These are phyloP conservation scores for Eunapius fragilis DNA, from an alignment of 37 sponge, comb jelly and placozoan species.

Conservation along the genomic window DNA sequence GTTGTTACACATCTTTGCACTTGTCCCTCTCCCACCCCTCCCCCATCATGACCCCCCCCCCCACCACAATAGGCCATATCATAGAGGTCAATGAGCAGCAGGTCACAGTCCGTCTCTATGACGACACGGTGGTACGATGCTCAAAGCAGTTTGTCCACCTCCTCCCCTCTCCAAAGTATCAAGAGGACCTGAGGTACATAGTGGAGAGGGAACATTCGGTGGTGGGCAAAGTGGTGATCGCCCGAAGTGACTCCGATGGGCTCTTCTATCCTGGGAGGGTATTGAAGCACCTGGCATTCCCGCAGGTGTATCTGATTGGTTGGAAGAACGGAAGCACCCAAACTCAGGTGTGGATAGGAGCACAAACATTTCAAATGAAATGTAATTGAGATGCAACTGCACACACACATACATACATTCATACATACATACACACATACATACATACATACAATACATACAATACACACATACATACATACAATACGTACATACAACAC, in stretches of 20 bases:
- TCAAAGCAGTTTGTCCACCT: conserved; percentile 50
- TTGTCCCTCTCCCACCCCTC: background rate
- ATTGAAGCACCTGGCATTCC: conserved; percentile 6
- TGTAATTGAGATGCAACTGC: too few species aligned
- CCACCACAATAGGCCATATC: background rate
- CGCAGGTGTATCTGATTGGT: conserved; percentile 20
- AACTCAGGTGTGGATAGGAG: background rate
- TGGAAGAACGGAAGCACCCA: conserved; percentile 38
- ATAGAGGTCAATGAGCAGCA: background rate
- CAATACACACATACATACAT: too few species aligned
- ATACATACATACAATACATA: too few species aligned
- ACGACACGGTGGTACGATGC: background rate
- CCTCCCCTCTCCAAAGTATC: conserved; percentile 23
- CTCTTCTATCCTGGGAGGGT: conserved; percentile 73
- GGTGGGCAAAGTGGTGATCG: conserved; percentile 69
- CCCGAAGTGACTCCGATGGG: conserved; percentile 52
- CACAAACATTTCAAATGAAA: background rate
- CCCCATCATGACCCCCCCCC: background rate
- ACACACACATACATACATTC: too few species aligned
- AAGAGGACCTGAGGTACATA: conserved; percentile 38
- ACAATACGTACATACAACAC: too few species aligned
- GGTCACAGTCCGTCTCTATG: background rate
- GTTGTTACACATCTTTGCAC: background rate
- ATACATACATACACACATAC: too few species aligned
- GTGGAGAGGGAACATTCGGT: conserved; percentile 47